Evolutionary conservation across 2,797 vertebrate species (phyloP).

Genomic region (Gymnodraco acuticeps): DNA sequence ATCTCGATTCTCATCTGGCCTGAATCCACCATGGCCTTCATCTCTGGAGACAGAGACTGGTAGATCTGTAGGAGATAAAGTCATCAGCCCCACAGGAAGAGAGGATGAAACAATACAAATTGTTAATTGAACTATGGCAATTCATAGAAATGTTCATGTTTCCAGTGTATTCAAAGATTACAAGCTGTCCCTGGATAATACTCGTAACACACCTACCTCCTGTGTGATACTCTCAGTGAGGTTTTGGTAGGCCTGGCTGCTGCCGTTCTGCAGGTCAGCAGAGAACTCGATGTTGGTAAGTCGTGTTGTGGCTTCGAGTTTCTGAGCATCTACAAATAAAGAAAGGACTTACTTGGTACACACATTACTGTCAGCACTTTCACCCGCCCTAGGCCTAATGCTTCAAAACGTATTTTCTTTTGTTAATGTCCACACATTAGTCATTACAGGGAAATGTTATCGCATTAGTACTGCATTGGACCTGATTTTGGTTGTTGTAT

Average conservation of each 20-base stretch:
- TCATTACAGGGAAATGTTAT: conserved; percentile 4
- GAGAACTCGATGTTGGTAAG: conserved; percentile 83
- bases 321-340: conserved; percentile 82
- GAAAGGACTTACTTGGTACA: conserved; percentile 15
- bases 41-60: conserved; percentile 69
- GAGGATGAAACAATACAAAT: background rate
- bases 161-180: background rate
- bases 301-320: conserved; percentile 74
- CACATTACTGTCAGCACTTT: conserved; percentile 5
- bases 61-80: conserved; percentile 77
- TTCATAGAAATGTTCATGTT: background rate
- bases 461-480: background rate
- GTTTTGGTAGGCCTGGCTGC: conserved; percentile 80
- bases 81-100: background rate
- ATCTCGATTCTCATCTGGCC: conserved; percentile 82
- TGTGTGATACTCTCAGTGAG: conserved; percentile 77
- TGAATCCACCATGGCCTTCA: conserved; percentile 76
- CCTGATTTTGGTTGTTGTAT: too few species aligned
- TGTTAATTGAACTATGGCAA: background rate
- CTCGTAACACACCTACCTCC: conserved; percentile 76
- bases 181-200: background rate
- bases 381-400: background rate
- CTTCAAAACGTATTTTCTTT: conserved; percentile 6
- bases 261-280: conserved; percentile 72
- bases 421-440: conserved; percentile 3